Evolutionary conservation across 1,140 invertebrate genomes (phyloP).

Genomic region (Brachystomella parvula): DNA sequence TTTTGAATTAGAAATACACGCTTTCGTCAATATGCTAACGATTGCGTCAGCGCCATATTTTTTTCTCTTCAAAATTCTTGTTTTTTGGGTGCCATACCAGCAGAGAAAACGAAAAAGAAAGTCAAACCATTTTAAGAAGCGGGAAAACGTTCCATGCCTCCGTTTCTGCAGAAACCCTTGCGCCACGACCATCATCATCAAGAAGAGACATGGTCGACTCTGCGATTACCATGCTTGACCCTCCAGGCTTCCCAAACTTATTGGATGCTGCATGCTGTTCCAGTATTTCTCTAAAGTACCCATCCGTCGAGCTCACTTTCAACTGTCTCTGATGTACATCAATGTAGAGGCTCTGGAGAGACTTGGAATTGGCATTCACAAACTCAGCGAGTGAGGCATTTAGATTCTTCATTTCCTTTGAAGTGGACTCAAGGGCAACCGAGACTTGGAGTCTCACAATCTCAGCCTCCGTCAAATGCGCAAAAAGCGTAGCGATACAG

Average conservation of each 20-base stretch:
- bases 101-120: no score
- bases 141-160: background rate
- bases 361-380: background rate
- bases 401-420: background rate
- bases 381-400: background rate
- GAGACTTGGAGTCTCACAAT: background rate
- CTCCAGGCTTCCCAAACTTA: no score
- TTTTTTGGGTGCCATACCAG: no score
- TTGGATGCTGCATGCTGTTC: background rate
- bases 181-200: background rate
- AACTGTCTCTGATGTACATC: background rate
- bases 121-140: background rate
- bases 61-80: no score
- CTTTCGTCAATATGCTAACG: no score
- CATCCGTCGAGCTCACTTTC: background rate
- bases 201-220: no score
- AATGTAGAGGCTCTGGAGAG: background rate
- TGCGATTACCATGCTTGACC: no score
- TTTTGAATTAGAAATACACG: no score
- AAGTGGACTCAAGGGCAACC: background rate
- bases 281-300: background rate
- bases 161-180: background rate
- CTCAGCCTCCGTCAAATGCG: background rate
- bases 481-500: background rate
- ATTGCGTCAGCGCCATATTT: no score